These are phyloP conservation scores for Cydia amplana DNA, from an alignment of 1,140 invertebrate species.

Conservation along the genomic window DNA sequence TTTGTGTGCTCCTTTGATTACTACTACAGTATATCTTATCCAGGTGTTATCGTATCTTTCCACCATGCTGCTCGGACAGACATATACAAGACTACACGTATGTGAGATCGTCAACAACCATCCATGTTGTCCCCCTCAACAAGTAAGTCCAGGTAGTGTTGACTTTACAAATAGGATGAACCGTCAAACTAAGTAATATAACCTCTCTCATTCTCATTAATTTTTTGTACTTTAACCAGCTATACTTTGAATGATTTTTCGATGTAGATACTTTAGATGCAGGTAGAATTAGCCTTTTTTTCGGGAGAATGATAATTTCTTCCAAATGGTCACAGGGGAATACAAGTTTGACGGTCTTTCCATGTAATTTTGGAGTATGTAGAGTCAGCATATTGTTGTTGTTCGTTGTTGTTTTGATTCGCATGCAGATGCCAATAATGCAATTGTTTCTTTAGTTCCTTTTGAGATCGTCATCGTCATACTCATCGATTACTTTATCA, in stretches of 20 bases:
- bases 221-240: too few relatives aligned
- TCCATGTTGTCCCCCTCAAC: slow-evolving; percentile 87
- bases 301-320: too few relatives aligned
- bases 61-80: slow-evolving; percentile 83
- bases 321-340: too few relatives aligned
- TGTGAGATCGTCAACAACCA: slow-evolving; percentile 90
- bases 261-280: too few relatives aligned
- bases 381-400: slow-evolving; percentile 27
- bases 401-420: slow-evolving; percentile 32
- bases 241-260: too few relatives aligned
- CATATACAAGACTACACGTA: slow-evolving; percentile 92
- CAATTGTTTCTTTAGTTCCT: slow-evolving; percentile 37
- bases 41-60: slow-evolving; percentile 65
- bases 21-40: slow-evolving; percentile 4
- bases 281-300: too few relatives aligned
- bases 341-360: slow-evolving; percentile 3
- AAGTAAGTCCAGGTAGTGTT: slow-evolving; percentile 82
- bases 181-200: neutral
- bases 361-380: neutral
- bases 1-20: neutral
- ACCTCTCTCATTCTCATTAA: too few relatives aligned
- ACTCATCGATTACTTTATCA: neutral
- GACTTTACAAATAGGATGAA: neutral
- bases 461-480: slow-evolving; percentile 26
- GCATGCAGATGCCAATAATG: slow-evolving; percentile 24